Base-by-base conservation (phyloP, 2,113 vertebrate species). In the Ancistrus triradiatus region DNA sequence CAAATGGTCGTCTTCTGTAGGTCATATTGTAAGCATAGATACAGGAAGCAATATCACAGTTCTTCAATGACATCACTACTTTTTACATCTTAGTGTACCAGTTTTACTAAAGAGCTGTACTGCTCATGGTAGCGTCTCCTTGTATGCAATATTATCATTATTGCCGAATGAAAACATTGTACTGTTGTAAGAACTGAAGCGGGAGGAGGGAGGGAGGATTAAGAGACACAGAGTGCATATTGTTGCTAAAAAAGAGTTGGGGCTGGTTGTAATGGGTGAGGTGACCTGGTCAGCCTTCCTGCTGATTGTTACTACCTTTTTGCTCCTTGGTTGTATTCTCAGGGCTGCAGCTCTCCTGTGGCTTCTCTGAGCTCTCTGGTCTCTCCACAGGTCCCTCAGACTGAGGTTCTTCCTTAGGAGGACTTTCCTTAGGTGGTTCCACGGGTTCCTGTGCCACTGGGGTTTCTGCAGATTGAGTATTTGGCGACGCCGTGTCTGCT, bases 321-420 rank as follows among this genome's bases (percentile, higher is more conserved):
- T 72, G 33, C 33, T 82, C 64, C 22, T 67, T 75, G 21, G 63
- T 24, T 18, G 49, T 7, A 35, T 69, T 40, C 43, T 27, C 66
- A 15, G 56, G 55, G 40, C 19, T 52, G 15, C 22, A 46, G 47
- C n/a, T 52, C 24, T 33, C 44, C 21, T 53, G 51, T 17, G 49
- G 19, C 19, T 55, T 37, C 10, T 62, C 43, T 1, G 35, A n/a
- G 28, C 28, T 59, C 10, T 51, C 56, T 19, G 65, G 55, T 28
- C 63, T 73, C 50, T 60, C 28, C 24, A 64, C 48, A 22, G 53
- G 15, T 25, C 47, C 38, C 53, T 77, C 63, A 2, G 70, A 55
- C 25, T 22, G 51, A 3, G 35, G 28, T 17, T 74, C 73, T 4
- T 38, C 59, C 38, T 69, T 66, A 7, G 28, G 37, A 9, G 63